Evolutionary conservation across 2,797 vertebrate genomes (phyloP).

Genomic region (Sylvilagus floridanus): DNA sequence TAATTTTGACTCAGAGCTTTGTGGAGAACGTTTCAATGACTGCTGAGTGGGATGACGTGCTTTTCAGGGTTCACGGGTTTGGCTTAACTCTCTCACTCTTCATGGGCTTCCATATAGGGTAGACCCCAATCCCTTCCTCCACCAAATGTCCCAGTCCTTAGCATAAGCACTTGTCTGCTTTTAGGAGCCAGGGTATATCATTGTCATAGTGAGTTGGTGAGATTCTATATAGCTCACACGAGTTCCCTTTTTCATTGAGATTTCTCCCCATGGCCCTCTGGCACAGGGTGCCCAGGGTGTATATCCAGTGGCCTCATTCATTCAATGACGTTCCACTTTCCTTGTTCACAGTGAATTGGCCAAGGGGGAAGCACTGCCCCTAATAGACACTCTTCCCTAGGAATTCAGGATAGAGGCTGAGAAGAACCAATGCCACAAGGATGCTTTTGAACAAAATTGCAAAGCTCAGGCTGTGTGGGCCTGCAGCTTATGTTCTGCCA

Average conservation of each 20-base stretch:
- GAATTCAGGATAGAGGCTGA: neutral
- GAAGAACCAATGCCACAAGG: neutral
- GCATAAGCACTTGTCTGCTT: neutral
- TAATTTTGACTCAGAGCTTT: constrained; percentile 71
- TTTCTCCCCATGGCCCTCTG: accelerated
- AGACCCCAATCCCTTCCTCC: neutral
- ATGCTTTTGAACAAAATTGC: neutral
- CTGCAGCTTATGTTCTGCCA: too few relatives aligned
- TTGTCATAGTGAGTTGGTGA: neutral
- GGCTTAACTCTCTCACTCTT: neutral
- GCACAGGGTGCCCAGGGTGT: neutral
- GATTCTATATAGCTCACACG: neutral
- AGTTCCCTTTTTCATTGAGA: neutral
- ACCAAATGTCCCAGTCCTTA: neutral
- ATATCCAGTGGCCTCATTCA: neutral
- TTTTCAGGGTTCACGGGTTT: neutral
- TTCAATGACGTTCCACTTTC: neutral
- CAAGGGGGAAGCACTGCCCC: neutral
- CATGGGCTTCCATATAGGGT: neutral
- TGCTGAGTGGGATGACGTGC: neutral
- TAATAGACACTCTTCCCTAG: neutral
- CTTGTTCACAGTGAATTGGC: neutral
- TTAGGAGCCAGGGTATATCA: neutral
- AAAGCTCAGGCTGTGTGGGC: neutral
- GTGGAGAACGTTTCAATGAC: constrained; percentile 47